Conservation (phyloP, 2,797 vertebrate genomes). For the Hozukius guyotensis region DNA sequence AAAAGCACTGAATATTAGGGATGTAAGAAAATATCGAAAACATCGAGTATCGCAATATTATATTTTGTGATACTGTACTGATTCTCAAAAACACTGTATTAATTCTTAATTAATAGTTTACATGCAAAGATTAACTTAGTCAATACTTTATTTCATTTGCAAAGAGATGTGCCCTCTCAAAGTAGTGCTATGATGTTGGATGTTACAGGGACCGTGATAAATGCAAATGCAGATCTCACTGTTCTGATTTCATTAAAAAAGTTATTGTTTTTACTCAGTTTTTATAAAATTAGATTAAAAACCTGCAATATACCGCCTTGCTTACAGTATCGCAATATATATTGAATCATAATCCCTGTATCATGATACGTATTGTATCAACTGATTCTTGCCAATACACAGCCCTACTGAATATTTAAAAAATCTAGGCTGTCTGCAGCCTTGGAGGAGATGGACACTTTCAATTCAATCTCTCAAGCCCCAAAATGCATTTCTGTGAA, state of each 20-base stretch:
- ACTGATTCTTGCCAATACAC: neutral
- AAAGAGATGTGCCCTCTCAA: neutral
- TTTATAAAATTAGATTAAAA: no score
- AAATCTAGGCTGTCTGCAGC: fast-evolving
- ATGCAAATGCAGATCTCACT: neutral
- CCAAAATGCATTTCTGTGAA: neutral
- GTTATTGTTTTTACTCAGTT: no score
- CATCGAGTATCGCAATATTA: no score
- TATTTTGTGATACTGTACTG: neutral
- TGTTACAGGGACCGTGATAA: neutral
- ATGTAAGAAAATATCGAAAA: neutral
- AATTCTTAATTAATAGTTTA: neutral
- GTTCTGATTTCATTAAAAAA: no score
- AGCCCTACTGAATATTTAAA: neutral
- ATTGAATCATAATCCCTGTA: no score
- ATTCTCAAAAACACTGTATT: neutral
- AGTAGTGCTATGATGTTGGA: neutral
- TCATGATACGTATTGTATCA: no score
- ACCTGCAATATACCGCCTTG: no score
- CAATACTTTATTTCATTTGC: neutral
- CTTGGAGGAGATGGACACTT: neutral
- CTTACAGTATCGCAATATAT: no score
- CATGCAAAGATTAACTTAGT: neutral
- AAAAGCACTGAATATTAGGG: neutral
- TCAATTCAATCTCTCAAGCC: neutral